Evolutionary conservation across 2,888 invertebrate genomes (phyloP), one percentile per base, ranked within the genome.

Genomic region (Sinopyrophorus schimmeli): DNA sequence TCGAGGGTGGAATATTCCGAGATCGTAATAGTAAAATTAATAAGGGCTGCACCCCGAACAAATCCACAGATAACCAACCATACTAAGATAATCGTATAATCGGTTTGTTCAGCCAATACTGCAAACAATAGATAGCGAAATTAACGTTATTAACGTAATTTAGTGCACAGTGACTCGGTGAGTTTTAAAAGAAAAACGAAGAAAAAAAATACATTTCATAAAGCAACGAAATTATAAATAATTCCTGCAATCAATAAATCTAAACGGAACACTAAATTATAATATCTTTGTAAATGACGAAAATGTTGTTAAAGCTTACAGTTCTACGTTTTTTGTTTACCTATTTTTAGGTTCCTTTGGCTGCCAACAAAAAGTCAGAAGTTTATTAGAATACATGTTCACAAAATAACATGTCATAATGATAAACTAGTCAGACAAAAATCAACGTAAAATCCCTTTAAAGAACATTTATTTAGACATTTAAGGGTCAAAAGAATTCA

Each of bases 31-130:
- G 86, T 86, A 66, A 87, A 83, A 72, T 88, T 88, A 59, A 87
- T 87, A 30, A 89, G 76, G 9, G 87, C 86, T 65, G 87, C 83
- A 47, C 89, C 89, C 46, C 89, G 78, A 70, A 87, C 81, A 75
- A 89, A 89, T 9, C 89, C 89, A 67, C 86, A 86, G 42, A 89
- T 81, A 0, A 86, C 82, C 50, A 88, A 72, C 81, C 86, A 84
- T 3, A 83, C 60, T 78, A 87, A 80, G 5, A 89, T 74, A 23
- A 79, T 78, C 4, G 79, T 78, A 79, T 84, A 87, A 24, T 85
- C 84, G 0, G 80, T 80, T 73, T 87, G 87, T 64, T 84, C 81
- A 0, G 88, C 88, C 69, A 89, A 73, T 31, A 84, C 89, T 89
- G 75, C 3, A 75, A 76, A 48, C 56, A 57, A 61, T 49, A 61